These are phyloP conservation scores for Carabus problematicus DNA, from an alignment of 2,888 invertebrate genomes.

Conservation along the genomic window DNA sequence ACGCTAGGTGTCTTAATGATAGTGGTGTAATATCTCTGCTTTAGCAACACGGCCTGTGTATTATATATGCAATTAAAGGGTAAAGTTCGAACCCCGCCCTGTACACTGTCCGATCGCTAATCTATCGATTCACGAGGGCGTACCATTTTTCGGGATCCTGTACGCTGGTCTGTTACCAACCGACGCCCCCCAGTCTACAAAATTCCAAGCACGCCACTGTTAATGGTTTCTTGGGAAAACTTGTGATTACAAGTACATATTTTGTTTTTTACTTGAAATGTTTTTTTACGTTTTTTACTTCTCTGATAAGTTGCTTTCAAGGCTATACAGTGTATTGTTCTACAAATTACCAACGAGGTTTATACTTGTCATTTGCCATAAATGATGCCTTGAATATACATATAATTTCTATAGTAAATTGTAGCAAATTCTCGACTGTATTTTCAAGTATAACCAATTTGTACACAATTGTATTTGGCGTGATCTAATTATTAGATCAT, in stretches of 20 bases:
- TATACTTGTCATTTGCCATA: too few species aligned
- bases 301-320: too few species aligned
- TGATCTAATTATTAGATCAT: too few species aligned
- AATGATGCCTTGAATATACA: too few species aligned
- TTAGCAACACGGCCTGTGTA: constrained; percentile 7
- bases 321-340: too few species aligned
- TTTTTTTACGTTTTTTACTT: constrained; percentile 1
- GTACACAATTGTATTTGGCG: too few species aligned
- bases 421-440: too few species aligned
- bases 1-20: constrained; percentile 16
- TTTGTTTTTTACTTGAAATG: background rate
- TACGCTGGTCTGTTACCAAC: background rate
- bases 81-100: constrained; percentile 29
- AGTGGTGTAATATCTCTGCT: constrained; percentile 15
- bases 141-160: background rate
- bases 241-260: background rate
- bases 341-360: too few species aligned
- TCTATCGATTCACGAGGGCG: constrained; percentile 23
- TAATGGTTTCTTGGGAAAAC: constrained; percentile 13
- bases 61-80: constrained; percentile 20
- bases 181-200: background rate
- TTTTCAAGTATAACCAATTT: too few species aligned
- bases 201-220: constrained; percentile 10
- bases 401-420: too few species aligned
- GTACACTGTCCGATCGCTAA: constrained; percentile 23